phyloP scores from a whole-genome alignment of 2,797 vertebrate genomes.

The Amblyopsis hoosieri region DNA sequence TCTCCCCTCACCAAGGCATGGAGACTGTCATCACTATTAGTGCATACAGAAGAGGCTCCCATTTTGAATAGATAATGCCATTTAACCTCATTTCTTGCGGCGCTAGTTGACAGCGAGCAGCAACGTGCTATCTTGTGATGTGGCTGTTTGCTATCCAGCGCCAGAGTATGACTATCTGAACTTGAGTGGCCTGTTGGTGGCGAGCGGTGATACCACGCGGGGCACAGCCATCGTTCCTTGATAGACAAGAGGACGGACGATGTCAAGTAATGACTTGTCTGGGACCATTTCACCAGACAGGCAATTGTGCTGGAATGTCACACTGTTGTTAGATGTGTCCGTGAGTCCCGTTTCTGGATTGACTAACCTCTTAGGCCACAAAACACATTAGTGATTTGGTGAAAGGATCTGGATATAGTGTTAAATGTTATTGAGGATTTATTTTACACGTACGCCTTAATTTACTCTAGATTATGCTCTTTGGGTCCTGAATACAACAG shows the following conservation, averaged over 20 bases:
- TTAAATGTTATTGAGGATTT: too few relatives aligned
- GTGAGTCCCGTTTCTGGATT: conserved; percentile 14
- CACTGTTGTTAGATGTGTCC: conserved; percentile 39
- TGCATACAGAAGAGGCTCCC: conserved; percentile 76
- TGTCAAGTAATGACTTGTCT: conserved; percentile 65
- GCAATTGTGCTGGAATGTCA: conserved; percentile 55
- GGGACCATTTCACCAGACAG: conserved; percentile 42
- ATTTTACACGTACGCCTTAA: not conserved
- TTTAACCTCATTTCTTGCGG: conserved; percentile 75
- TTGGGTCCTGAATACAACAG: conserved; percentile 34
- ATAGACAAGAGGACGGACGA: conserved; percentile 63
- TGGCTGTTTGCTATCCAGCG: conserved; percentile 63
- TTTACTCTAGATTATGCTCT: conserved; percentile 14
- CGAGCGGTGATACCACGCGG: conserved; percentile 36
- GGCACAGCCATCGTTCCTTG: conserved; percentile 59
- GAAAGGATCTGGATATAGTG: too few relatives aligned
- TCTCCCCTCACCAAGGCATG: conserved; percentile 51
- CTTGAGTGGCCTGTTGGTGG: conserved; percentile 61
- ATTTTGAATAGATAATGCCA: conserved; percentile 69
- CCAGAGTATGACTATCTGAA: conserved; percentile 69
- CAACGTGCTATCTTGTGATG: conserved; percentile 61
- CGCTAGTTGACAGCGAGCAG: conserved; percentile 65
- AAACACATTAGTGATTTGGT: too few relatives aligned
- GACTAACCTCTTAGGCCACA: too few relatives aligned
- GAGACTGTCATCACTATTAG: conserved; percentile 68